These are phyloP conservation scores for Cololabis saira DNA, from an alignment of 2,113 vertebrate genomes.

Conservation along the genomic window DNA sequence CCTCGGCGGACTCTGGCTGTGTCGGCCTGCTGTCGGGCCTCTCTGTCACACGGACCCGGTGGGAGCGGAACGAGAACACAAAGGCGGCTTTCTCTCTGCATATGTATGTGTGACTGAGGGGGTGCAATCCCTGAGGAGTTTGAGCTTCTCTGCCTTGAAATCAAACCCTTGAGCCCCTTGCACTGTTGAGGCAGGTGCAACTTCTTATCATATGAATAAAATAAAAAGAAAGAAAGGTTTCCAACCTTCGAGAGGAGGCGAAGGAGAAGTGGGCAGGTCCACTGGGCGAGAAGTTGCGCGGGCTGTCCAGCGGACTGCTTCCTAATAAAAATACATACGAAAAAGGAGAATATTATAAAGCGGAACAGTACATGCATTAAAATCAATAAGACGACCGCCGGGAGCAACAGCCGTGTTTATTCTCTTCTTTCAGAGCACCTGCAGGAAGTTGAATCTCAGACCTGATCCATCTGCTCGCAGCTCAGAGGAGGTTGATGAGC, in stretches of 20 bases:
- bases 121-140: constrained; percentile 12
- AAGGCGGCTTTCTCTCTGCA: neutral
- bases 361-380: too few relatives aligned
- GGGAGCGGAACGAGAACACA: constrained; percentile 12
- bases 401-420: neutral
- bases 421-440: constrained; percentile 5
- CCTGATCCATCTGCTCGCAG: constrained; percentile 14
- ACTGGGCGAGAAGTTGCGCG: constrained; percentile 92
- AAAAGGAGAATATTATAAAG: too few relatives aligned
- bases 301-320: constrained; percentile 93
- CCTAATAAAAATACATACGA: constrained; percentile 72
- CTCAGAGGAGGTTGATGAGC: neutral
- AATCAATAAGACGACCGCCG: too few relatives aligned
- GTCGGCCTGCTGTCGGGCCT: constrained; percentile 35
- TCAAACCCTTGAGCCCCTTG: constrained; percentile 22
- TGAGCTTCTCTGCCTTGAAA: constrained; percentile 23
- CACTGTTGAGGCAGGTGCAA: constrained; percentile 7
- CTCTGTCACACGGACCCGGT: constrained; percentile 8
- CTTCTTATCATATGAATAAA: constrained; percentile 19
- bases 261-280: constrained; percentile 94
- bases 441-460: neutral
- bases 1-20: constrained; percentile 44
- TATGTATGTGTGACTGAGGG: constrained; percentile 14
- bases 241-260: constrained; percentile 92
- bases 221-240: constrained; percentile 11